Percentiles rank a stretch among this genome's conserved stretches.
phyloP scores from a whole-genome alignment of 2,113 vertebrate species.

The Orcinus orca region DNA sequence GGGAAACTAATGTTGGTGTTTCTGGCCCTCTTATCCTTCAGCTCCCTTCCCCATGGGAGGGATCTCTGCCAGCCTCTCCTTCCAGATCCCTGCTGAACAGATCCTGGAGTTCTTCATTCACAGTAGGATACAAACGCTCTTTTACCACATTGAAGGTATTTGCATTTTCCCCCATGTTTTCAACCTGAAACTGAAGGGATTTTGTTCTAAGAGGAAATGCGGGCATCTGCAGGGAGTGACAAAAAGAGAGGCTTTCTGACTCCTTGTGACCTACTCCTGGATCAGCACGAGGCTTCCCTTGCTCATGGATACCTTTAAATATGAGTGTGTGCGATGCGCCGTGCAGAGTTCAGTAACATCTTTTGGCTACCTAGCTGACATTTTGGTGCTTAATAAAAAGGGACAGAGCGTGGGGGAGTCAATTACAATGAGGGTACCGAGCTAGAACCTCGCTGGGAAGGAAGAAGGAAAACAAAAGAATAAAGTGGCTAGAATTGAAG shows the following conservation, averaged over 20 bases:
- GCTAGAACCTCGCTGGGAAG: slow-evolving; percentile 51
- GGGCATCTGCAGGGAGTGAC: not conserved
- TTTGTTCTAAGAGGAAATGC: slow-evolving; percentile 10
- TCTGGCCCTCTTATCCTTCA: not conserved
- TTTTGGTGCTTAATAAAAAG: slow-evolving; percentile 73
- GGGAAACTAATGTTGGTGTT: not conserved
- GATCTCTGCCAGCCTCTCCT: not conserved
- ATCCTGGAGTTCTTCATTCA: not conserved
- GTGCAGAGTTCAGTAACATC: slow-evolving; percentile 57
- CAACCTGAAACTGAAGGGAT: not conserved
- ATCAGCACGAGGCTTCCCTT: not conserved
- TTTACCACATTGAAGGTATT: not conserved
- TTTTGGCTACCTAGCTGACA: slow-evolving; percentile 72
- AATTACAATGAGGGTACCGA: slow-evolving; percentile 66
- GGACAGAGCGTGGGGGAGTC: slow-evolving; percentile 68
- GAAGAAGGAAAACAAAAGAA: slow-evolving; percentile 46
- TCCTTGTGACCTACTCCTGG: not conserved
- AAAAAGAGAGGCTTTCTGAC: not conserved
- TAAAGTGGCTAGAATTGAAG: slow-evolving; percentile 32
- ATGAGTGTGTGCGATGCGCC: slow-evolving; percentile 21
- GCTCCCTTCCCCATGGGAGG: accelerated
- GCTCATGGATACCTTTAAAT: slow-evolving; percentile 43
- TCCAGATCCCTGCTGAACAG: not conserved
- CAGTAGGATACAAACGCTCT: not conserved
- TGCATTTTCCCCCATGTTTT: not conserved